Evolutionary conservation across 92 coral and sea anemone genomes (phyloP).

Genomic region (Nematostella vectensis): DNA sequence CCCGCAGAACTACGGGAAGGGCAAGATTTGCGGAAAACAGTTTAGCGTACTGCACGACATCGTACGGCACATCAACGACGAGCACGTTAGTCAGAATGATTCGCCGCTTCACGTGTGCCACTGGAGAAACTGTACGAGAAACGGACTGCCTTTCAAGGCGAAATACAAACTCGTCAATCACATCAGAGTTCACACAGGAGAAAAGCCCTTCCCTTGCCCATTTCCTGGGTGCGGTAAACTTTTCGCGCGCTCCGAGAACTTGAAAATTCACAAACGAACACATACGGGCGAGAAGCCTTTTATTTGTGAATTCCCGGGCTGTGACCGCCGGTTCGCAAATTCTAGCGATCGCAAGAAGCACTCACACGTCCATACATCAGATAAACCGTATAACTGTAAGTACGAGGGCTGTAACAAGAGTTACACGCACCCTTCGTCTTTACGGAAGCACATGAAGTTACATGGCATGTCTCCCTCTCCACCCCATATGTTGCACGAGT

Average conservation of each 20-base stretch:
- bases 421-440: constrained; percentile 98
- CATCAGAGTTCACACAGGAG: constrained; percentile 94
- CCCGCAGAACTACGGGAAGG: constrained; percentile 88
- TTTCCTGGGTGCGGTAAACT: constrained; percentile 97
- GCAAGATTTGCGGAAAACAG: constrained; percentile 96
- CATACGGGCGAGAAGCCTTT: constrained; percentile 99
- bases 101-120: constrained; percentile 94
- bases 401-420: constrained; percentile 95
- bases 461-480: constrained; percentile 93
- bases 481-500: constrained; percentile 53
- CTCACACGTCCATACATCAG: constrained; percentile 97
- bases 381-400: constrained; percentile 96
- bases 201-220: constrained; percentile 97
- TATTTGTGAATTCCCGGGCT: constrained; percentile 90
- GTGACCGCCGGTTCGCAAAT: constrained; percentile 97
- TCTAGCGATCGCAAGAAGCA: constrained; percentile 99
- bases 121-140: constrained; percentile 94
- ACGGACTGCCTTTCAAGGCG: constrained; percentile 94
- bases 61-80: constrained; percentile 94
- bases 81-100: constrained; percentile 97
- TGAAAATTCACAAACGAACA: constrained; percentile 96
- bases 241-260: constrained; percentile 96
- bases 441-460: constrained; percentile 93
- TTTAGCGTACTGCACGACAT: constrained; percentile 92
- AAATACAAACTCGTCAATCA: constrained; percentile 98